A percentile compares a stretch with the other conserved stretches of the same genome.
These are phyloP conservation scores for Corticium candelabrum DNA, from an alignment of 37 sponge, comb jelly and placozoan species.

Conservation along the genomic window DNA sequence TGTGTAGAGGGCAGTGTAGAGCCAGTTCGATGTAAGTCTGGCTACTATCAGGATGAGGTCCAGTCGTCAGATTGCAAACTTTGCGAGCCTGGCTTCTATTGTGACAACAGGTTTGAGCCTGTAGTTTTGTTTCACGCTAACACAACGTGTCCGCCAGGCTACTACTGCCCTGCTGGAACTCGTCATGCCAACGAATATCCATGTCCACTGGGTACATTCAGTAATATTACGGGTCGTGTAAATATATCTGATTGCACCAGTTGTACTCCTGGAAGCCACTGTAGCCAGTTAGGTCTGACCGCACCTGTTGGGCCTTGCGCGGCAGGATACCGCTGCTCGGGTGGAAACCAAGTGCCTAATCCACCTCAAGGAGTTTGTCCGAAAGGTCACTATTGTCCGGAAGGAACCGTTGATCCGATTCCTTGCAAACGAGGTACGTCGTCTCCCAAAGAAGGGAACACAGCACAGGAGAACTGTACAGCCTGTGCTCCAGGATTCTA, in stretches of 20 bases:
- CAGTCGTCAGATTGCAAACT: conserved; percentile 11
- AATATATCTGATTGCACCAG: conserved; percentile 3
- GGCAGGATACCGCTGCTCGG: conserved; percentile 26
- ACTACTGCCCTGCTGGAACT: conserved; percentile 22
- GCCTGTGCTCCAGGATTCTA: conserved; percentile 19
- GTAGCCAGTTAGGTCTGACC: conserved; percentile 13
- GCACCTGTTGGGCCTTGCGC: conserved; percentile 13
- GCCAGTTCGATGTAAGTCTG: conserved; percentile 13
- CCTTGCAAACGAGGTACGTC: conserved; percentile 24
- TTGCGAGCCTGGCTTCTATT: conserved; percentile 21
- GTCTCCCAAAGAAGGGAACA: neutral
- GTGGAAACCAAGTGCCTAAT: neutral
- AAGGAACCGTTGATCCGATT: conserved; percentile 10
- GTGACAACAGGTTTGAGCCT: conserved; percentile 18
- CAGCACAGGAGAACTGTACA: neutral
- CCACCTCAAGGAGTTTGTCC: conserved; percentile 2
- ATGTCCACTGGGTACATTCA: conserved; percentile 28
- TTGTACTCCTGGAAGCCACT: conserved; percentile 24
- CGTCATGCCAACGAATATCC: conserved; percentile 13
- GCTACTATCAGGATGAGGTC: conserved; percentile 21
- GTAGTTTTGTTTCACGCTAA: neutral
- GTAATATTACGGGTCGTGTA: neutral
- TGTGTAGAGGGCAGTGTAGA: conserved; percentile 15
- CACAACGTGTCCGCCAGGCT: conserved; percentile 18
- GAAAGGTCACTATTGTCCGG: conserved; percentile 24